These are phyloP conservation scores for Drosophila bipectinata DNA, from an alignment of 1,140 invertebrate genomes.

Conservation along the genomic window DNA sequence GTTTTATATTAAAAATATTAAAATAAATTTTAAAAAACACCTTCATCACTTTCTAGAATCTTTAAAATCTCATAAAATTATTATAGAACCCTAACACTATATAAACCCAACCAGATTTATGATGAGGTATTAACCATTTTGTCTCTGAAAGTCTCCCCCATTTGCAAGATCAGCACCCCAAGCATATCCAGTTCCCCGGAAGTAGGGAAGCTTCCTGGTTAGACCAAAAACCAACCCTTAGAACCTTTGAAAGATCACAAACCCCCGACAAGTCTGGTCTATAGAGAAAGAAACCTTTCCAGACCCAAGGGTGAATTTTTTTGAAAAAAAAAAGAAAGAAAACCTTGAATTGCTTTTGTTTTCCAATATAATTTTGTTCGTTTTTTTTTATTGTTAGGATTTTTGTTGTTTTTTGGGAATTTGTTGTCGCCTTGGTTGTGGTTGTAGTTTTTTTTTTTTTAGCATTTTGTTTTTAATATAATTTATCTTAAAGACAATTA, in stretches of 20 bases:
- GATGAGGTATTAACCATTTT: not conserved
- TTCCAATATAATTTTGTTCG: conserved; percentile 47
- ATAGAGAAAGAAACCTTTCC: no score
- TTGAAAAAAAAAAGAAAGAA: conserved; percentile 6
- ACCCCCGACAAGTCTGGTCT: not conserved
- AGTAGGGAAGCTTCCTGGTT: conserved; percentile 26
- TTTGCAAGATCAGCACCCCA: conserved; percentile 24
- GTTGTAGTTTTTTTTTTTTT: conserved; percentile 42
- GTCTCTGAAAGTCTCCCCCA: not conserved
- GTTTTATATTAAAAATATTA: no score
- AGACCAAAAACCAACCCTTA: conserved; percentile 5
- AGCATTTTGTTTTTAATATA: conserved; percentile 48
- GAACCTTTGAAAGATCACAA: not conserved
- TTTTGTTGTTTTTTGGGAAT: conserved; percentile 30
- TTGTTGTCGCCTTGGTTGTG: conserved; percentile 32
- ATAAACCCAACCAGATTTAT: not conserved
- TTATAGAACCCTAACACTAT: no score
- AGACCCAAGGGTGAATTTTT: conserved; percentile 2
- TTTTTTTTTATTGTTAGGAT: conserved; percentile 58
- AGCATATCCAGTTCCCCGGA: conserved; percentile 38
- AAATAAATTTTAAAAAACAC: no score
- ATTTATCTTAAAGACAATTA: conserved; percentile 80
- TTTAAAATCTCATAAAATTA: not conserved
- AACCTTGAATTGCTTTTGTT: conserved; percentile 39
- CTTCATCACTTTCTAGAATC: no score